Evolutionary conservation across 1,140 invertebrate genomes (phyloP).

Genomic region (Drosophila truncata): DNA sequence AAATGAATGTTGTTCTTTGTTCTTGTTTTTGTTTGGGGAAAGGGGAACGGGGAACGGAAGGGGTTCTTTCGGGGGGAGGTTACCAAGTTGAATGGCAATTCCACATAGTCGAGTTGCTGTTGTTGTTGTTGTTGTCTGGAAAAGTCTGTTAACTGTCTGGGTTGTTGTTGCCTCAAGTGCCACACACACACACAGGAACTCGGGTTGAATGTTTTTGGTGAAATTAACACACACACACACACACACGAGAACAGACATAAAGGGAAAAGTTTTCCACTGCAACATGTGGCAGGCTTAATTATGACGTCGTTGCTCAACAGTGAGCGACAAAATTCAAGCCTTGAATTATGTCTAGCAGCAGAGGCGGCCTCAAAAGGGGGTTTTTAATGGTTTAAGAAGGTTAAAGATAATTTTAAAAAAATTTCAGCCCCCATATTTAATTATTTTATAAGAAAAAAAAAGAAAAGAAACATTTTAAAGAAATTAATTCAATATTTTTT

Average conservation of each 20-base stretch:
- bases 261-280: slow-evolving; percentile 65
- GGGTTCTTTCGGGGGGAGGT: neutral
- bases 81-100: slow-evolving; percentile 48
- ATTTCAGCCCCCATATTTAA: too few relatives aligned
- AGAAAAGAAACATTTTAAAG: too few relatives aligned
- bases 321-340: slow-evolving; percentile 63
- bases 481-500: too few relatives aligned
- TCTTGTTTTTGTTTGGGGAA: slow-evolving; percentile 1
- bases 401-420: neutral
- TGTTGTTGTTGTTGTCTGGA: slow-evolving; percentile 52
- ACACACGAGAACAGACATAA: slow-evolving; percentile 4
- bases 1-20: slow-evolving; percentile 56
- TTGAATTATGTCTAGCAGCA: slow-evolving; percentile 50
- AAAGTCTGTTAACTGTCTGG: slow-evolving; percentile 81
- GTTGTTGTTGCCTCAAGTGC: slow-evolving; percentile 69
- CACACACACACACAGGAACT: slow-evolving; percentile 10
- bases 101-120: slow-evolving; percentile 47
- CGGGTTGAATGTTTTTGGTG: slow-evolving; percentile 22
- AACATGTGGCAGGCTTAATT: slow-evolving; percentile 79
- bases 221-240: slow-evolving; percentile 39
- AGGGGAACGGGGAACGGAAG: neutral
- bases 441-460: too few relatives aligned
- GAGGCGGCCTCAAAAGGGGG: neutral
- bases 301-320: slow-evolving; percentile 70
- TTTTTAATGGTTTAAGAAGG: neutral